Percentiles rank a stretch among this genome's conserved stretches.
phyloP scores from a whole-genome alignment of 2,888 invertebrate species.

The Buathra laborator region DNA sequence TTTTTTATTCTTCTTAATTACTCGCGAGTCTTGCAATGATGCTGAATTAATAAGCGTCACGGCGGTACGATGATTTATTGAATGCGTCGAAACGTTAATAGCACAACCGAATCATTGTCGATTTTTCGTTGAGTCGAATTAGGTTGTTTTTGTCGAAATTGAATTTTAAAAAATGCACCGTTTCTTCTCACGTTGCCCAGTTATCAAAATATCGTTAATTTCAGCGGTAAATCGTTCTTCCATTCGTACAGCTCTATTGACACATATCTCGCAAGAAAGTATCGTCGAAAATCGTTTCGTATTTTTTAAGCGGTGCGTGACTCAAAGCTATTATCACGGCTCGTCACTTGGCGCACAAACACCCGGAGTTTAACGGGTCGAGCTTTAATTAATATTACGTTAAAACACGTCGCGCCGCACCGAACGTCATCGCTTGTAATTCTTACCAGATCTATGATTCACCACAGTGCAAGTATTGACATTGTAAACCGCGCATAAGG shows the following conservation, averaged over 20 bases:
- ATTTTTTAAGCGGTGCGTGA: conserved; percentile 22
- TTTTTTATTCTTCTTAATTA: not conserved
- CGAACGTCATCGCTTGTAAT: not conserved
- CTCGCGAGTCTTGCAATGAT: no score
- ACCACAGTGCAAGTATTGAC: not conserved
- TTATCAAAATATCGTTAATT: not conserved
- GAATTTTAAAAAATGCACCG: not conserved
- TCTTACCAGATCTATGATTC: not conserved
- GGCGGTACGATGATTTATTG: no score
- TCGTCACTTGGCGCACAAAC: conserved; percentile 28
- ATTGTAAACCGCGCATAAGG: not conserved
- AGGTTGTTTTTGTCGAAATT: no score
- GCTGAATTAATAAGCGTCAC: no score
- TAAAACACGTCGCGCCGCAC: not conserved
- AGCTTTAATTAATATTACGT: conserved; percentile 6
- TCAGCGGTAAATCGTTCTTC: not conserved
- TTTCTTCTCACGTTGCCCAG: not conserved
- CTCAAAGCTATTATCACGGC: conserved; percentile 30
- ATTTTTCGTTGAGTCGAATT: no score
- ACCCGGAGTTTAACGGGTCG: not conserved
- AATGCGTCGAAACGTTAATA: no score
- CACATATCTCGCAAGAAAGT: not conserved
- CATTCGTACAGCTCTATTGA: not conserved
- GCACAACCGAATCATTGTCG: no score
- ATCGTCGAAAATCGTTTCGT: conserved; percentile 22